Conservation (phyloP, 1,140 invertebrate genomes). For the Wasmannia auropunctata region DNA sequence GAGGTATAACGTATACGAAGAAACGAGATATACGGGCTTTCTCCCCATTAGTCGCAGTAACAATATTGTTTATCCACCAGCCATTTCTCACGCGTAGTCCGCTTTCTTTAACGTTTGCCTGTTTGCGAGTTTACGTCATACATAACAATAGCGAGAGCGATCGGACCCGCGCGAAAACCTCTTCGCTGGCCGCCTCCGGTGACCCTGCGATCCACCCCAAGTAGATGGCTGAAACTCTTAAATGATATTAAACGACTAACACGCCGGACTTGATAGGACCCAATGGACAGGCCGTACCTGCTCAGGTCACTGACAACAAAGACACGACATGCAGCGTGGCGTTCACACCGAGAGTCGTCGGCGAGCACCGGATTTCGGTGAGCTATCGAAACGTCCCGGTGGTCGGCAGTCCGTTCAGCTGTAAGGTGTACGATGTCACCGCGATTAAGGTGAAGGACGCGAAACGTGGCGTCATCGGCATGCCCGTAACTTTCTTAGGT, state of each 20-base stretch:
- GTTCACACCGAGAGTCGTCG: constrained; percentile 93
- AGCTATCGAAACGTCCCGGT: constrained; percentile 92
- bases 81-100: constrained; percentile 23
- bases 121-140: constrained; percentile 49
- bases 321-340: constrained; percentile 93
- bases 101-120: constrained; percentile 63
- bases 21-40: constrained; percentile 14
- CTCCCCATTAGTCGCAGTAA: constrained; percentile 34
- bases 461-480: constrained; percentile 94
- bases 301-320: constrained; percentile 93
- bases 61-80: constrained; percentile 50
- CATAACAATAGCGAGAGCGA: constrained; percentile 22
- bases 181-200: constrained; percentile 49
- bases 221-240: constrained; percentile 77
- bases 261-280: constrained; percentile 89
- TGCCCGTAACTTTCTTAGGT: constrained; percentile 98
- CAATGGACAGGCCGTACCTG: constrained; percentile 93
- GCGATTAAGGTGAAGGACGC: constrained; percentile 98
- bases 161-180: constrained; percentile 29
- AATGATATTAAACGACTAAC: constrained; percentile 83
- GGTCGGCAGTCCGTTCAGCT: constrained; percentile 95
- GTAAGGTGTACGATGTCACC: constrained; percentile 97
- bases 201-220: constrained; percentile 67
- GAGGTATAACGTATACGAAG: constrained; percentile 12
- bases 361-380: constrained; percentile 96